Evolutionary conservation across 2,888 invertebrate species (phyloP).

Genomic region (Odiellus spinosus): DNA sequence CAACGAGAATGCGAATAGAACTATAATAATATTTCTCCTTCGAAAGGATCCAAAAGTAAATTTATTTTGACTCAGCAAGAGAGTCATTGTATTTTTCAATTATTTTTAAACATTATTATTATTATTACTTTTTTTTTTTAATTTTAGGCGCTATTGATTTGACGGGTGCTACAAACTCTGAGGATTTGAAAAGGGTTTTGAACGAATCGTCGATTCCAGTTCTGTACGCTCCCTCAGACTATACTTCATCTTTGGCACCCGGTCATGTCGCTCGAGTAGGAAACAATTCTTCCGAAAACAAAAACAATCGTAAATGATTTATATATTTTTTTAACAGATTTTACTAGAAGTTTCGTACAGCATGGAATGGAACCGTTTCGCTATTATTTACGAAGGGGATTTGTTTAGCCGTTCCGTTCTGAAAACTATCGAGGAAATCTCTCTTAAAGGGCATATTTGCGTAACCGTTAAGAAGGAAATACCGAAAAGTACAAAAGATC

Average conservation of each 20-base stretch:
- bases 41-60: too few species aligned
- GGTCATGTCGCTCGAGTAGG: not conserved
- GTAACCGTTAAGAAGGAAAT: not conserved
- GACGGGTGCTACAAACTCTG: not conserved
- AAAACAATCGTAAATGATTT: too few species aligned
- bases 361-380: slow-evolving; percentile 1
- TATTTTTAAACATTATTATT: not conserved
- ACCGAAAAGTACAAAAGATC: not conserved
- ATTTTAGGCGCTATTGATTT: not conserved
- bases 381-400: not conserved
- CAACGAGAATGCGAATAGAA: too few species aligned
- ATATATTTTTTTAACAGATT: not conserved
- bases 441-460: not conserved
- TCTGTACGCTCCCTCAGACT: too few species aligned
- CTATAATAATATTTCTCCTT: too few species aligned
- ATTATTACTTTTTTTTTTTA: not conserved
- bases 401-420: not conserved
- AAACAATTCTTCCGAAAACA: not conserved
- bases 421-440: not conserved
- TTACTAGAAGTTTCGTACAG: not conserved
- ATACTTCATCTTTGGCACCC: not conserved
- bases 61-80: too few species aligned
- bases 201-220: too few species aligned
- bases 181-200: too few species aligned
- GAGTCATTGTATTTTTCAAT: too few species aligned